Evolutionary conservation across 1,140 invertebrate genomes (phyloP).

Genomic region (Acyrthosiphon pisum): DNA sequence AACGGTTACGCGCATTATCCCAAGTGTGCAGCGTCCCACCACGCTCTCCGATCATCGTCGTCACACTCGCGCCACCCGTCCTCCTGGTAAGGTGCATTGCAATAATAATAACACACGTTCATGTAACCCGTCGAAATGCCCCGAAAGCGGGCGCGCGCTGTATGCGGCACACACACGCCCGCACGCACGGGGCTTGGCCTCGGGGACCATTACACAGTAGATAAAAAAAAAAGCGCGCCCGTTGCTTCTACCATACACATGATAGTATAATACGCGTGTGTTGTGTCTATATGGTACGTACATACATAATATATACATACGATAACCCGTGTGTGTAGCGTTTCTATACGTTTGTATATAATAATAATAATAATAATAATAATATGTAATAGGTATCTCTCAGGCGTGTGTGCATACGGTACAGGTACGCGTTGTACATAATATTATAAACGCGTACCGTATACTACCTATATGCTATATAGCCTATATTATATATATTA

Average conservation of each 20-base stretch:
- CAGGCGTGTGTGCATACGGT: background rate
- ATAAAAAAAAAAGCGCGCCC: background rate
- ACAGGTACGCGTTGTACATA: background rate
- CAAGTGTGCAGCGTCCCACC: background rate
- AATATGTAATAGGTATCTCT: background rate
- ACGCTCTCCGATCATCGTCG: background rate
- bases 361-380: background rate
- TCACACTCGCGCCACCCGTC: background rate
- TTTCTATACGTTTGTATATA: background rate
- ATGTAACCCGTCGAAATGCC: slow-evolving; percentile 7
- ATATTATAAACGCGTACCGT: background rate
- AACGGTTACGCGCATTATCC: slow-evolving; percentile 25
- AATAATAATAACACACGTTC: background rate
- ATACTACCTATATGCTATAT: background rate
- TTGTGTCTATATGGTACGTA: background rate
- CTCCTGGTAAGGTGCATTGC: background rate
- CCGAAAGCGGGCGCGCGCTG: background rate
- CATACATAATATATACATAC: background rate
- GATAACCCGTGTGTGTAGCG: background rate
- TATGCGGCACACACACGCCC: background rate
- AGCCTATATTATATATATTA: background rate
- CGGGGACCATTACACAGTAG: background rate
- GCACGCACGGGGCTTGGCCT: background rate
- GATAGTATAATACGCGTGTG: background rate
- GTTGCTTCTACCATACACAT: slow-evolving; percentile 3